Evolutionary conservation across 2,113 vertebrate species (phyloP), one percentile per base, ranked within the genome.

Genomic region (Dendrocopos noguchii): DNA sequence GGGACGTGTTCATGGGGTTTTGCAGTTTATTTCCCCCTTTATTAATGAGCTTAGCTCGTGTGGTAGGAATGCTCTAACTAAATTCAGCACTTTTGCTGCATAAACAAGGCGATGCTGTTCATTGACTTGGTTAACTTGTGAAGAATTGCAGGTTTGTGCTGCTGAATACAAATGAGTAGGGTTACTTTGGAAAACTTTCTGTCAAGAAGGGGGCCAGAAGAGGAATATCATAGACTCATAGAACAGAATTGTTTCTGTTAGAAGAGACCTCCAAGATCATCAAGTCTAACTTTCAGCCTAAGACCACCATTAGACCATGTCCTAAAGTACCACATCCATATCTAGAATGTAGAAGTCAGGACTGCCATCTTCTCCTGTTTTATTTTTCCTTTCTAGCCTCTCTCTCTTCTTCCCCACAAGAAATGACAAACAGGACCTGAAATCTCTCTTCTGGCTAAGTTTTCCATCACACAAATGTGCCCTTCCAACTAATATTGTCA

Each of bases 401-500:
- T 80, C 27, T 47, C 29, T 56, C 12, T 56, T 53, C 47, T 36
- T 21, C 24, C 39, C 12, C 7, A 15, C 53, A 27, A 21, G 16
- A 75, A 93, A 55, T 75, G 39, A 80, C 84, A 91, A 34, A 87
- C 31, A 82, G 67, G 28, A 80, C 16, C 72, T 72, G 87, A 84
- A 91, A 34, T 74, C 44, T 91, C 75, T 66, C 36, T 80, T 73
- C 80, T 82, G 55, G 31, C 60, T 60, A 60, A 50, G 52, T 80
- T 96, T 96, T 94, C 87, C 84, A 93, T 94, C 92, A 87, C 8
- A 21, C 79, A 75, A 56, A 31, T 11, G 39, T 75, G 91, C 50
- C 94, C 91, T 96, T 94, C 91, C 95, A 95, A 59, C 33, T 80
- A 44, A 29, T 15, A 15, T 3, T 71, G 61, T 90, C 79, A 95